Base-by-base conservation (phyloP, 1,140 invertebrate species). In the Tetranychus cinnabarinus region DNA sequence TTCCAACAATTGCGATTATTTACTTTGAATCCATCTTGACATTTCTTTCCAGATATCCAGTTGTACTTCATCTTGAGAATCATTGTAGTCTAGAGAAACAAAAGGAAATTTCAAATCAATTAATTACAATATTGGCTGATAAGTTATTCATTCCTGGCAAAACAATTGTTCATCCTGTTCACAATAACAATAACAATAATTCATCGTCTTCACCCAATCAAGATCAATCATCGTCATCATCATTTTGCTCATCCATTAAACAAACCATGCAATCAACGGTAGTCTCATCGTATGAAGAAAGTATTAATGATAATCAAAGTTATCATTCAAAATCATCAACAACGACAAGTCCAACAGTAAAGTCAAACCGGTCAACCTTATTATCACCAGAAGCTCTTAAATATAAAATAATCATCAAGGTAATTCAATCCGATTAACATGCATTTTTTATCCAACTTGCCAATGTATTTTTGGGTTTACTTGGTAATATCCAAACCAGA, bases 21-120 rank as follows among this genome's bases (percentile, higher is more conserved):
- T 23, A 23, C 23, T 23, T 23, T 23, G 23, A 61, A 37, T 52
- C 23, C 8, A 34, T 50, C 47, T 31, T 54, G 13, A 46, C 36
- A 34, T 46, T 59, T 52, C 31, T 57, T 48, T 52, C 64, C 46
- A 74, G 72, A 55, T 74, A 71, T 67, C 74, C 74, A 7, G 61
- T 75, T 7, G 70, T 75, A 37, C 62, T 75, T 34, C 73, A 74
- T 60, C 57, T 75, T 61, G 73, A 75, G 65, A 74, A 73, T 62
- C 72, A 75, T 64, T 75, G 73, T 61, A 68, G 59, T 23, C 35
- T 73, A 15, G 60, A 66, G 12, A 68, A 71, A 55, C 73, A 75
- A 64, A 63, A 67, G 52, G 59, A 66, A 10, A 68, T 73, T 55
- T 68, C 70, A 0, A 13, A 62, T 34, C 59, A 71, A 31, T 52